Base-by-base conservation (phyloP, 2,888 invertebrate species). In the Amiota mariae region DNA sequence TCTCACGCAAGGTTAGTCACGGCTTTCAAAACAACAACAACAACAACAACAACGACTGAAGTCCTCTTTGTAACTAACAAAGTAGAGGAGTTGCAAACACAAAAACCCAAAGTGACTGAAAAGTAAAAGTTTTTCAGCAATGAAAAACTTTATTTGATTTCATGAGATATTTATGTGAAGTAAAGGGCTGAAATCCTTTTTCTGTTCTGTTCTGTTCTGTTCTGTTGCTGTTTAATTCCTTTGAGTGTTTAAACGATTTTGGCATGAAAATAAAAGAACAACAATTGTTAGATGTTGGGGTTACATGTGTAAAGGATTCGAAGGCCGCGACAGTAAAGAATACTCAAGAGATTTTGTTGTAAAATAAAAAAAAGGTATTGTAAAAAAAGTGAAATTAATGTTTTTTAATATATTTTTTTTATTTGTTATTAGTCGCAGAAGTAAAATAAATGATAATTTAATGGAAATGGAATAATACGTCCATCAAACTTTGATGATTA, bases 161-260 rank as follows among this genome's bases (percentile, higher is more conserved):
- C 85, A 85, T 85, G 85, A 85, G 82, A 85, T 81, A 85, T 85
- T 85, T 85, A 85, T 85, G 83, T 84, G 80, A 78, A 36, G 6
- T 36, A 36, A 36, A 36, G 6, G 36, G 36, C 36, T 6, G 36
- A 36, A 36, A 36, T 6, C 36, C 36, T 36, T 36, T 36, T 36
- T 36, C 36, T 36, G 36, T 36, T 2, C 36, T 36, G 8, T 6
- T 2, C 36, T 36, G 8, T 6, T 36, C 36, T 36, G 79, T 76
- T 78, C 80, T 78, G 82, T 67, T 75, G 82, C 78, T 72, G 49
- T 59, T 73, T 78, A 75, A 77, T 77, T 82, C 82, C 84, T 80
- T 82, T 78, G 81, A 81, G 85, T 77, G 80, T 78, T 84, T 84
- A 36, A 85, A 85, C 79, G 36, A 36, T 82, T 83, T 79, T 76